Evolutionary conservation across 35 echinoderm and acorn worm species (phyloP).

Genomic region (Lytechinus pictus): DNA sequence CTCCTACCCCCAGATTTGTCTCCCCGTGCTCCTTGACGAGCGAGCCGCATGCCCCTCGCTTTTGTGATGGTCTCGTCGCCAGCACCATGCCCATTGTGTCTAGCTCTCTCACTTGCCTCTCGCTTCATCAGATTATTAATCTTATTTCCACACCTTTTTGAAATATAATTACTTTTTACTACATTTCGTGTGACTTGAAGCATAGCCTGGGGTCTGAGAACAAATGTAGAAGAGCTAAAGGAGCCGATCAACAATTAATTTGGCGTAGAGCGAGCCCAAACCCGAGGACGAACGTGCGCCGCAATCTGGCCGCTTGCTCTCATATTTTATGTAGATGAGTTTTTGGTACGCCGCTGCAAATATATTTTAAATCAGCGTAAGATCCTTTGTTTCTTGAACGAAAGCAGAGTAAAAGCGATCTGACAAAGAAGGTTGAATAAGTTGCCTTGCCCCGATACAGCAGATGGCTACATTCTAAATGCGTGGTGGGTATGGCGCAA

Average conservation of each 20-base stretch:
- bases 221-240: conserved; percentile 43
- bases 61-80: conserved; percentile 70
- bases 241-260: conserved; percentile 62
- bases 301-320: conserved; percentile 55
- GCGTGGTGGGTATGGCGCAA: conserved; percentile 32
- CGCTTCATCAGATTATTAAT: conserved; percentile 84
- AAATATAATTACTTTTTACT: conserved; percentile 90
- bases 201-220: conserved; percentile 78
- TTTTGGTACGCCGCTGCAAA: conserved; percentile 43
- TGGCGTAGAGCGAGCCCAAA: conserved; percentile 55
- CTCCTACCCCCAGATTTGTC: conserved; percentile 48
- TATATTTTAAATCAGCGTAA: conserved; percentile 49
- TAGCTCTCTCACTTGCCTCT: conserved; percentile 73
- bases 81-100: conserved; percentile 66
- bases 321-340: conserved; percentile 52
- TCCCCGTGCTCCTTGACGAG: conserved; percentile 45
- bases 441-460: conserved; percentile 47
- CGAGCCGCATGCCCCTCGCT: conserved; percentile 47
- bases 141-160: conserved; percentile 82
- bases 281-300: conserved; percentile 12
- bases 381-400: conserved; percentile 60
- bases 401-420: conserved; percentile 39
- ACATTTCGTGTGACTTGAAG: conserved; percentile 86
- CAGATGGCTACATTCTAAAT: conserved; percentile 54
- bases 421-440: conserved; percentile 54